Evolutionary conservation across 2,113 vertebrate genomes (phyloP).

Genomic region (Bos taurus): DNA sequence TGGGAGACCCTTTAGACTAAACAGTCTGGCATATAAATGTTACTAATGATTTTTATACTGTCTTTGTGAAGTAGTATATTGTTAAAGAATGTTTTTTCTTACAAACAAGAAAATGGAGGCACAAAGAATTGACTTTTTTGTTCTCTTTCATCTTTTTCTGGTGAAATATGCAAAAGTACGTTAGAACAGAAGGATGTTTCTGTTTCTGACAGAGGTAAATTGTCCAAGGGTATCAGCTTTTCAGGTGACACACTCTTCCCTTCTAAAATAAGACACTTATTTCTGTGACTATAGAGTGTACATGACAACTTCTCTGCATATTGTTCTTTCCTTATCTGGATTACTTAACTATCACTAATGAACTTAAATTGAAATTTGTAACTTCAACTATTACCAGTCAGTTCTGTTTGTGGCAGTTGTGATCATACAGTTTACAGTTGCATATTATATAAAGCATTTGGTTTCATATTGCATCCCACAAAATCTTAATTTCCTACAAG

Average conservation of each 20-base stretch:
- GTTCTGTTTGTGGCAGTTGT: background rate
- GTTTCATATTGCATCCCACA: background rate
- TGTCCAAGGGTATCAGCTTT: background rate
- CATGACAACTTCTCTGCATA: background rate
- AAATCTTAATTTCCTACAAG: background rate
- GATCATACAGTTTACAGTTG: background rate
- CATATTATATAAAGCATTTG: background rate
- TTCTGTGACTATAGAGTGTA: background rate
- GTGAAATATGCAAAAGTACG: background rate
- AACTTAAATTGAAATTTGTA: background rate
- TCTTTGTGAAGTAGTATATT: background rate
- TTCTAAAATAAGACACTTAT: constrained; percentile 30
- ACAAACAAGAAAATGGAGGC: background rate
- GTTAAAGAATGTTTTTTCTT: background rate
- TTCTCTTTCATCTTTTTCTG: background rate
- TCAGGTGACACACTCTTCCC: constrained; percentile 4
- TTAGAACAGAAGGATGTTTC: background rate
- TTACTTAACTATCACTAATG: background rate
- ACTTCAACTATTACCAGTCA: background rate
- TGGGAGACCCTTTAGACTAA: background rate
- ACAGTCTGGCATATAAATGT: background rate
- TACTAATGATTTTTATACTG: background rate
- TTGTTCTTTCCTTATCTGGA: background rate
- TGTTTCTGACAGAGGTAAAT: constrained; percentile 1
- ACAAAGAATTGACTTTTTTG: background rate